Base-by-base conservation (phyloP, 2,888 invertebrate species). In the Drosophila buzzatii region DNA sequence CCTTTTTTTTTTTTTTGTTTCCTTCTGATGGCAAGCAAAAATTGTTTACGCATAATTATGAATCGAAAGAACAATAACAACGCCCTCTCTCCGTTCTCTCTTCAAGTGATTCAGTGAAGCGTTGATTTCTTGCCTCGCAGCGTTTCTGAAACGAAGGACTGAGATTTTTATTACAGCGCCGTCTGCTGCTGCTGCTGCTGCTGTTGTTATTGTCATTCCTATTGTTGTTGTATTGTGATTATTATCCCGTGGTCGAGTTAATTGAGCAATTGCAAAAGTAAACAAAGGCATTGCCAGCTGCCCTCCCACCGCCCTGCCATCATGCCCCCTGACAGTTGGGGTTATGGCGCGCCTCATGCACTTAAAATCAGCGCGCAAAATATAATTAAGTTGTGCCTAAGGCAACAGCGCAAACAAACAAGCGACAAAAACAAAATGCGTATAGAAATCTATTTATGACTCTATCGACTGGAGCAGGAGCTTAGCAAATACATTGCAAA, bases 241-340 rank as follows among this genome's bases (percentile, higher is more conserved):
- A 79, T 73, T 82, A 73, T 78, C 71, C 78, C 60, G 76, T 71
- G 82, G 81, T 82, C 72, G 75, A 82, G 73, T 83, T 82, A 82
- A 83, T 83, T 82, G 82, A 83, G 82, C 82, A 83, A 82, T 83
- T 82, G 82, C 78, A 76, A 82, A 75, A 81, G 72, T 79, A 73
- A 82, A 82, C 80, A 82, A 78, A 67, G 71, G 73, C 76, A 75
- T 72, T 64, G 57, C 23, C 53, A 60, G 33, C 31, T 42, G 45
- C 47, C 31, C 2, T 31, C 42, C 41, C 53, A 0, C 41, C 31
- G 1, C 44, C 55, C 23, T 12, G 4, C 14, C 37, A 1, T 14
- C 5, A 5, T 5, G 4, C 37, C 2, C 14, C 12, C 14, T 31
- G 49, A 41, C 37, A 62, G 23, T 33, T 18, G 16, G 44, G 33